A percentile compares a stretch with the other conserved stretches of the same genome.
phyloP scores from a whole-genome alignment of 1,140 invertebrate species.

The Scaptomyza pallida region DNA sequence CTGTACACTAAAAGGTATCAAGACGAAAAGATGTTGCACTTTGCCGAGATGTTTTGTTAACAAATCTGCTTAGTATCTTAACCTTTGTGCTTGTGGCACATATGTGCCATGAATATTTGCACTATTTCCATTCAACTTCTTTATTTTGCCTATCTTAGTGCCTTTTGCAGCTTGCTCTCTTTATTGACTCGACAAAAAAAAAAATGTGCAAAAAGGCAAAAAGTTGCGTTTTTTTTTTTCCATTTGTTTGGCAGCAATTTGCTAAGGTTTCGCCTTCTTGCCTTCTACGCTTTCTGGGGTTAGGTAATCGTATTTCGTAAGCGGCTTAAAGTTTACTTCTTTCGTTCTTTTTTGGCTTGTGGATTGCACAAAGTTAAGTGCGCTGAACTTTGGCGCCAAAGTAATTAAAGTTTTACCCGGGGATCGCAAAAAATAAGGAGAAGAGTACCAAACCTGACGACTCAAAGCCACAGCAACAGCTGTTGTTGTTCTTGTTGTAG shows the following conservation, averaged over 20 bases:
- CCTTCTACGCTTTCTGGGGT: conserved; percentile 4
- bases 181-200: conserved; percentile 40
- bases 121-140: conserved; percentile 13
- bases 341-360: conserved; percentile 3
- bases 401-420: conserved; percentile 72
- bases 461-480: conserved; percentile 12
- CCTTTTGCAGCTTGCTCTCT: conserved; percentile 40
- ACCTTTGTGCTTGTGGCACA: conserved; percentile 20
- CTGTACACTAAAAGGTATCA: not conserved
- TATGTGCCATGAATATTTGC: conserved; percentile 49
- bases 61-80: conserved; percentile 54
- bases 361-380: conserved; percentile 61
- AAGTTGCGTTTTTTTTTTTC: too few species aligned
- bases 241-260: conserved; percentile 38
- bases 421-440: conserved; percentile 14
- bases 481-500: not conserved
- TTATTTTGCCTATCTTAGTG: not conserved
- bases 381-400: conserved; percentile 66
- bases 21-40: conserved; percentile 15
- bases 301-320: conserved; percentile 44
- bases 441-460: conserved; percentile 52
- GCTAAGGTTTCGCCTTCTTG: conserved; percentile 23
- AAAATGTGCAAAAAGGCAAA: not conserved
- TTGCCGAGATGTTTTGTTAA: conserved; percentile 41
- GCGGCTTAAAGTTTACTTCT: conserved; percentile 72